A percentile compares a stretch with the other conserved stretches of the same genome.
phyloP scores from a whole-genome alignment of 2,797 vertebrate genomes.

The Micrastur ruficollis region DNA sequence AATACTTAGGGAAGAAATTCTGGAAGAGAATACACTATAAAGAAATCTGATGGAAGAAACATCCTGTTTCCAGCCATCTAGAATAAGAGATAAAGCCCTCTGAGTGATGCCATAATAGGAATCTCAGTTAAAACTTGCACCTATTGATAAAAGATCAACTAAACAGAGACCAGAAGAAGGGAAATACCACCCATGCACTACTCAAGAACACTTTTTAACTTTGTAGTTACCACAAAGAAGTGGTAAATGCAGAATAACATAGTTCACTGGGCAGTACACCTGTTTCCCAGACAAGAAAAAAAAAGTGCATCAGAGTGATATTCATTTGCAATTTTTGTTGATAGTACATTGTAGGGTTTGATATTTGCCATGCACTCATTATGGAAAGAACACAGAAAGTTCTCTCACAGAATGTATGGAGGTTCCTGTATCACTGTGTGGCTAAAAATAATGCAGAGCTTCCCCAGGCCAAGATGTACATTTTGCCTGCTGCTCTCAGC shows the following conservation, averaged over 20 bases:
- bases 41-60: background rate
- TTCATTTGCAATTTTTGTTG: background rate
- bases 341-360: background rate
- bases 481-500: background rate
- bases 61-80: background rate
- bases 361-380: background rate
- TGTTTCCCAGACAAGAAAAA: background rate
- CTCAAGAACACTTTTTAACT: background rate
- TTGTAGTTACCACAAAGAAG: background rate
- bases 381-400: background rate
- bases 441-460: background rate
- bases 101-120: background rate
- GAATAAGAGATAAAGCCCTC: background rate
- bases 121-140: background rate
- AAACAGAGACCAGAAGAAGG: background rate
- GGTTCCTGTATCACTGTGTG: background rate
- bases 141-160: background rate
- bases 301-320: background rate
- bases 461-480: background rate
- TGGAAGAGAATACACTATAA: background rate
- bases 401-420: background rate
- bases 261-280: background rate
- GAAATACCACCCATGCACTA: accelerated
- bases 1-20: background rate
- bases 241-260: background rate